A percentile compares a stretch with the other conserved stretches of the same genome.
phyloP scores from a whole-genome alignment of 2,113 vertebrate species.

The Eulemur macaco region DNA sequence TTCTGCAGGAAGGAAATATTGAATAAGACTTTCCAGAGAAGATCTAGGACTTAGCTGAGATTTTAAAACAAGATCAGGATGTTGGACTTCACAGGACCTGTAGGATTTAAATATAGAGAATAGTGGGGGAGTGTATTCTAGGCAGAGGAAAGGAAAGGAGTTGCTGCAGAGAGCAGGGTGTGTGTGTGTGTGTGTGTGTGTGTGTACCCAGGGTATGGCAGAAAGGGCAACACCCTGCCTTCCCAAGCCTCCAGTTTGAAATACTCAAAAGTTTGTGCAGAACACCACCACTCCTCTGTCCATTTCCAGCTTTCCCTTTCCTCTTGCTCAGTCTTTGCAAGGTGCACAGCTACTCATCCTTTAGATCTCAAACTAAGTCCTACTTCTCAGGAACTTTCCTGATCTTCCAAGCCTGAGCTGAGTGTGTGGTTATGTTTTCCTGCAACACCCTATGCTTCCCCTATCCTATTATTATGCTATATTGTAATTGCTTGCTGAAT shows the following conservation, averaged over 20 bases:
- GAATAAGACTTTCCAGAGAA: neutral
- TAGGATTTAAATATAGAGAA: neutral
- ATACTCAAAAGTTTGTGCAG: neutral
- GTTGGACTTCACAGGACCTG: neutral
- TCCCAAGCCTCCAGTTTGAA: neutral
- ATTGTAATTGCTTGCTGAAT: neutral
- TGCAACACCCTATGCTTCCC: neutral
- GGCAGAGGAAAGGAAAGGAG: neutral
- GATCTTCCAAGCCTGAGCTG: neutral
- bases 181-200: too few species aligned
- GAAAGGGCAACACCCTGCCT: too few species aligned
- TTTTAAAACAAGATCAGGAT: neutral
- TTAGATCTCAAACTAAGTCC: neutral
- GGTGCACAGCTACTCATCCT: neutral
- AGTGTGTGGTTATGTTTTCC: neutral
- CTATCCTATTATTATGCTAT: neutral
- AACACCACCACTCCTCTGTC: rapidly evolving
- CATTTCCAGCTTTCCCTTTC: neutral
- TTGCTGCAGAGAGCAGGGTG: neutral
- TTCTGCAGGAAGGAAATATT: neutral
- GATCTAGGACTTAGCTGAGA: neutral
- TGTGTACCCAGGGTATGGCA: rapidly evolving
- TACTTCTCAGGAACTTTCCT: neutral
- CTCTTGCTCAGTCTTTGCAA: neutral
- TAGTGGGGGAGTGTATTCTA: neutral